Base-by-base conservation (phyloP, 2,113 vertebrate genomes). In the Ochotona curzoniae region DNA sequence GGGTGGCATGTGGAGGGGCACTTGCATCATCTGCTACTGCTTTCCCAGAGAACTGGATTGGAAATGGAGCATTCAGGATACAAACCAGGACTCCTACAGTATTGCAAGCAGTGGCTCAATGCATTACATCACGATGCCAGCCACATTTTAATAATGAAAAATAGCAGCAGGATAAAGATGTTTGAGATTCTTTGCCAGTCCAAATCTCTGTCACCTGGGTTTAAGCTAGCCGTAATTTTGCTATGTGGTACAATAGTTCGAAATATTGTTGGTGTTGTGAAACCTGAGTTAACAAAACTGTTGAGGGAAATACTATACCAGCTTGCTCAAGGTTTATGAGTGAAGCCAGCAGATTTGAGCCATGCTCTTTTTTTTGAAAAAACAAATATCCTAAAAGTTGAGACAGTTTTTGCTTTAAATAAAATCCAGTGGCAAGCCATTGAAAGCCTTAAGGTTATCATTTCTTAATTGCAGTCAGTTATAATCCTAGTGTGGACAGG, bases 341-440 rank as follows among this genome's bases (percentile, higher is more conserved):
- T 54, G 73, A 90, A 80, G 82, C 32, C 63, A 78, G 74, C 69
- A 71, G 35, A 75, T 64, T 80, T 87, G 71, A 90, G n/a, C 67
- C 61, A 32, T 35, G 15, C 30, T 91, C 83, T 30, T 30, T n/a
- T 64, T 64, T 64, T 28, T 64, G 21, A 25, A 3, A 8, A 26
- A 9, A 20, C 35, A 30, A 90, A 54, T 61, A 61, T 54, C 71
- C 25, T 82, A 70, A 67, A 85, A 74, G 28, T 15, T 25, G 66
- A 82, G 38, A 26, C 35, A 26, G 8, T 47, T 60, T 60, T 32
- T 54, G 44, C 47, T 84, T 81, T 69, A 66, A 80, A 79, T 71
- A 70, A 1, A 61, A 13, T 49, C 64, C 74, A 30, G 61, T 13
- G 63, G 44, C 61, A 15, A 44, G 47, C 61, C 35, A 44, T 23